Conservation (phyloP, 2,797 vertebrate genomes). For the Phrynocephalus forsythii region DNA sequence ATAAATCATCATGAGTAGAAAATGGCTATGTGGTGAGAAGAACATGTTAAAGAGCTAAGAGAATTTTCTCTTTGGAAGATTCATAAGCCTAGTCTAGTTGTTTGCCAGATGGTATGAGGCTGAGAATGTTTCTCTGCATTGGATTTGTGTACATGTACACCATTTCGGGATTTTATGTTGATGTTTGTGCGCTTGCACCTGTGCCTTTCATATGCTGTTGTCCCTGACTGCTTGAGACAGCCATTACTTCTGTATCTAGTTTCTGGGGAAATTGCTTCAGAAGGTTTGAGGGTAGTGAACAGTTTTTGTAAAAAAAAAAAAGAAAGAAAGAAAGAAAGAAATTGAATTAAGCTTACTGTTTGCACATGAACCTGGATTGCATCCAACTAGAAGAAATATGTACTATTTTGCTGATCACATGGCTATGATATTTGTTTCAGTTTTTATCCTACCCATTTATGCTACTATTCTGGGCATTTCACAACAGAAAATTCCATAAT, state of each 20-base stretch:
- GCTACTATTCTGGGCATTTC: no score
- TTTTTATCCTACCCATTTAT: no score
- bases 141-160: not conserved
- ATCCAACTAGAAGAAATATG: not conserved
- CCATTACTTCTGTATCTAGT: no score
- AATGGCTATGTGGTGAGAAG: not conserved
- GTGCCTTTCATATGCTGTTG: not conserved
- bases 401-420: no score
- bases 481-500: no score
- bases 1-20: slow-evolving; percentile 36
- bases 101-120: not conserved
- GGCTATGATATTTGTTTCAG: no score
- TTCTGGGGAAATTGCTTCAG: not conserved
- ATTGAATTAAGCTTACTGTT: not conserved
- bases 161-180: not conserved
- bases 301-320: not conserved
- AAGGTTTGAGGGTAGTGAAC: not conserved
- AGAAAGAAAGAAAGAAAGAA: not conserved
- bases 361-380: not conserved
- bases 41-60: slow-evolving; percentile 15
- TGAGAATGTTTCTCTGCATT: not conserved
- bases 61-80: not conserved
- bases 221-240: not conserved
- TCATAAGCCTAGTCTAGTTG: not conserved
- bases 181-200: not conserved